Evolutionary conservation across 2,888 invertebrate genomes (phyloP).

Genomic region (Pegoplata infirma): DNA sequence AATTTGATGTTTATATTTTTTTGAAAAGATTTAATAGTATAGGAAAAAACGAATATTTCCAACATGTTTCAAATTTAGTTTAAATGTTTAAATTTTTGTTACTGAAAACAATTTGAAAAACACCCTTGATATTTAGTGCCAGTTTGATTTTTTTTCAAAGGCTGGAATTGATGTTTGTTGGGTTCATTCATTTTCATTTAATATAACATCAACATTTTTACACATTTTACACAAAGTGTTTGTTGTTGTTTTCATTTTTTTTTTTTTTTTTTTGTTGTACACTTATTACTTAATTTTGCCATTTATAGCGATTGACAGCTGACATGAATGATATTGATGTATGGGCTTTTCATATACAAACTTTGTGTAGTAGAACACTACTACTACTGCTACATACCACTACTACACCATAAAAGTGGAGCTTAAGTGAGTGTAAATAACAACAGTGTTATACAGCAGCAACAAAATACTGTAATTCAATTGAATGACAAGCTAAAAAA

Average conservation of each 20-base stretch:
- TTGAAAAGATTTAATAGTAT: too few species aligned
- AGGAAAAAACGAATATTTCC: too few species aligned
- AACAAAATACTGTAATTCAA: conserved; percentile 2
- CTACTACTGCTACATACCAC: too few species aligned
- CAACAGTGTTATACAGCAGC: neutral
- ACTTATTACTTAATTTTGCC: conserved; percentile 37
- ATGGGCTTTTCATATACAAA: conserved; percentile 28
- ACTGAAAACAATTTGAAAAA: too few species aligned
- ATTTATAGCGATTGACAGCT: conserved; percentile 41
- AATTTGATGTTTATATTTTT: too few species aligned
- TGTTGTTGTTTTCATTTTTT: conserved; percentile 1
- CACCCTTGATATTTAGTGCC: neutral
- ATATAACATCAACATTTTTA: conserved; percentile 10
- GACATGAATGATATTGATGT: conserved; percentile 41
- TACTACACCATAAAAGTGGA: conserved; percentile 1
- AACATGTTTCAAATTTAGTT: too few species aligned
- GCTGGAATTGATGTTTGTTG: too few species aligned
- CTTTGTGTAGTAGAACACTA: neutral
- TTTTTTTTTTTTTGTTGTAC: conserved; percentile 13
- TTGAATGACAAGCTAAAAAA: neutral
- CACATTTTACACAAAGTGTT: neutral
- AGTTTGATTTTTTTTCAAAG: too few species aligned
- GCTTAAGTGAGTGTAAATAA: conserved; percentile 42
- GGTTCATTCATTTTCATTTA: conserved; percentile 10
- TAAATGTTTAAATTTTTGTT: too few species aligned